Evolutionary conservation across 30 jellyfish, hydroid and myxozoan genomes (phyloP), one percentile per base, ranked within the genome.

Genomic region (Aurelia coerulea): DNA sequence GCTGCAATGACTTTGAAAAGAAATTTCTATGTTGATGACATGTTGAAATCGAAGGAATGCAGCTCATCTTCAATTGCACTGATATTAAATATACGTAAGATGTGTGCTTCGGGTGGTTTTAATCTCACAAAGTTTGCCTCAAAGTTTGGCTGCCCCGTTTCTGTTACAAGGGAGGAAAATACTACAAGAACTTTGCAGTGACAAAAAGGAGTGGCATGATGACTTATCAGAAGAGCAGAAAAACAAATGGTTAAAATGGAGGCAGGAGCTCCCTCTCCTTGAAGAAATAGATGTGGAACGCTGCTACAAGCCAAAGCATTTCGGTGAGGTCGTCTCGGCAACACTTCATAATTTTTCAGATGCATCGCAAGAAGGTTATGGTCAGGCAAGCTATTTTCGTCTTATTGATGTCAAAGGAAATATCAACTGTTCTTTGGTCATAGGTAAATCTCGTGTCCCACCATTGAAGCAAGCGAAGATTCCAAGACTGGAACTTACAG

Each of bases 11-110:
- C 42, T 59, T 53, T 79, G 75, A 78, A 68, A 62, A 46, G 80
- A 39, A 73, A 66, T 58, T 88, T 78, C 67, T 88, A 79, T 80
- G 92, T 88, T 69, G 96, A 88, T 64, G 96, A 87, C 62, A 41
- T 23, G 42, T 88, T 86, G 92, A 60, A 88, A 31, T 79, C 80
- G 65, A 72, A 88, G 49, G 88, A 73, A 78, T 66, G 37, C 64
- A 39, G 80, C 72, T 67, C 87, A 35, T 16, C 78, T 88, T 53
- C 34, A 71, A 50, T 71, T 79, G 39, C 76, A 73, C 73, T 18
- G 56, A 67, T 67, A 67, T 73, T 72, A 50, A 59, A 34, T 32
- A 39, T 50, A 5, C 76, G 87, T 4, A 76, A 58, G 75, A 76
- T 73, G 83, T 73, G 83, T 73, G 83, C 83, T 73, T 42, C 83